Conservation (phyloP, 2,113 vertebrate genomes). For the Dipodomys ordii region DNA sequence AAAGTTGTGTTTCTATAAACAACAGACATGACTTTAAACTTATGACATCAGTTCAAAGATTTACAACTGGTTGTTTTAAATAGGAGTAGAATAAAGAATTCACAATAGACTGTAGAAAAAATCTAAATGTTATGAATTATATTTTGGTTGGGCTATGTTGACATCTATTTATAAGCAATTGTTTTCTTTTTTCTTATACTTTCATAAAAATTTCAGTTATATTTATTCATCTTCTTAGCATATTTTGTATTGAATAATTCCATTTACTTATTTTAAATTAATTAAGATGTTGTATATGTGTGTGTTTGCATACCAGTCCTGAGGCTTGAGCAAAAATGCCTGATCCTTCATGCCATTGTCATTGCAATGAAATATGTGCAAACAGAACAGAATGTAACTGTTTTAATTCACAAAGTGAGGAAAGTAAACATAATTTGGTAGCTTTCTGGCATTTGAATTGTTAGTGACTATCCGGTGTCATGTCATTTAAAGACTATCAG, state of each 20-base stretch:
- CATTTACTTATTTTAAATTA: not conserved
- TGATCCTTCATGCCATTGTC: not conserved
- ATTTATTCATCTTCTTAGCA: not conserved
- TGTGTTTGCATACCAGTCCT: too few relatives aligned
- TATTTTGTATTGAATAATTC: not conserved
- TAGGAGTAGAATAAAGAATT: not conserved
- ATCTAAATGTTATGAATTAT: not conserved
- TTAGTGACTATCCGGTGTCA: not conserved
- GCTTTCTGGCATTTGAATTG: not conserved
- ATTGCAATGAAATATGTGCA: not conserved
- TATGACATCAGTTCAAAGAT: constrained; percentile 12
- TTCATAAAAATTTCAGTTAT: not conserved
- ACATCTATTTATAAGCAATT: not conserved
- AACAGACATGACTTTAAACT: not conserved
- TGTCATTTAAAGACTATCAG: not conserved
- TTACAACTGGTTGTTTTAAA: not conserved
- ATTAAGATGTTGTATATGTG: too few relatives aligned
- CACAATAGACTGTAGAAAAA: not conserved
- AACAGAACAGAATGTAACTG: not conserved
- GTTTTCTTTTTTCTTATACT: not conserved
- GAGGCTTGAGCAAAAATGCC: too few relatives aligned
- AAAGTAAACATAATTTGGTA: not conserved
- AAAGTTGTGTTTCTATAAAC: not conserved
- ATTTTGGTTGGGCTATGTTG: not conserved
- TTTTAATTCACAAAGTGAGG: not conserved